Evolutionary conservation across 2,113 vertebrate genomes (phyloP), one percentile per base, ranked within the genome.

Genomic region (Psammodynastes pulverulentus): DNA sequence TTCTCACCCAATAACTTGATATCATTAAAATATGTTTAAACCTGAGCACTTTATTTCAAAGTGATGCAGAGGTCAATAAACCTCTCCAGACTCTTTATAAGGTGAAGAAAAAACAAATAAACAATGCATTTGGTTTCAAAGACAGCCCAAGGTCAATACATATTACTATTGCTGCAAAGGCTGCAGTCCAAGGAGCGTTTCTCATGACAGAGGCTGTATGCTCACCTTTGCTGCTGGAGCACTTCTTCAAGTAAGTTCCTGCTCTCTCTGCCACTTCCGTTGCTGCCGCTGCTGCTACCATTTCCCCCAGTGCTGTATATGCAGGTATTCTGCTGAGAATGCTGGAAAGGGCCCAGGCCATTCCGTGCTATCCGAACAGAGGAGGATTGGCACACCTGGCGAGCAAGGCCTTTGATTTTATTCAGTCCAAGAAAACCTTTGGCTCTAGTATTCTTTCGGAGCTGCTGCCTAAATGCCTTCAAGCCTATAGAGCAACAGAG

Each of bases 381-480:
- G 4, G 98, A 97, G 91, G 98, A 93, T 51, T 97, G 98, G 94
- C 98, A 98, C 58, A 98, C 97, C 91, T 98, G 98, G 94, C 99
- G 98, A 0, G 98, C 98, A 96, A 99, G 96, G 93, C 98, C 98
- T 96, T 99, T 99, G 97, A 99, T 99, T 97, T 99, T 99, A 96
- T 99, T 99, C 95, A 99, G 97, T 88, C 99, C 99, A 94, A 99
- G 97, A 51, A 99, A 97, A 21, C 99, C 99, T 94, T 99, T 99
- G 91, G 98, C 98, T 97, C 99, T 97, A 0, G 98, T 97, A 8
- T 97, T 98, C 97, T 99, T 99, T 94, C 99, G 98, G 96, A 99
- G 97, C 97, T 99, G 99, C 96, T 99, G 99, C 72, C 99, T 98
- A 96, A 99, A 99, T 92, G 99, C 98, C 97, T 99, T 99, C 94